Evolutionary conservation across 1,140 invertebrate genomes (phyloP).

Genomic region (Drosophila aff.): DNA sequence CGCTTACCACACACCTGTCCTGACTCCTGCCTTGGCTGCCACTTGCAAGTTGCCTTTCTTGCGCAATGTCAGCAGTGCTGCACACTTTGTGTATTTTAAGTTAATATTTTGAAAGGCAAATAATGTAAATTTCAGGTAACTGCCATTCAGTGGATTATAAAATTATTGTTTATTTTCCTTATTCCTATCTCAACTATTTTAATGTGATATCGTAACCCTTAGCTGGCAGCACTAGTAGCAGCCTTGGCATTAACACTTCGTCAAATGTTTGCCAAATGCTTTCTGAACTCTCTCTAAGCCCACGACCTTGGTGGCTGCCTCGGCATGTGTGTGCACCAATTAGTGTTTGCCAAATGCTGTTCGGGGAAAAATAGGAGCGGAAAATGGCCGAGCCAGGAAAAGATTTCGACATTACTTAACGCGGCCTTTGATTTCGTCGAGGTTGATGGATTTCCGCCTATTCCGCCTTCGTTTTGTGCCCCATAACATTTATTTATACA

Average conservation of each 20-base stretch:
- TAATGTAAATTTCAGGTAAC: neutral
- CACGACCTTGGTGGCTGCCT: conserved; percentile 9
- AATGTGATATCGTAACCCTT: too few species aligned
- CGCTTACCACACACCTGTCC: conserved; percentile 38
- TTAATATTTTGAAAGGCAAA: neutral
- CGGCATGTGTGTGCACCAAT: conserved; percentile 65
- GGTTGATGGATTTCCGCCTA: conserved; percentile 58
- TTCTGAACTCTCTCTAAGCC: conserved; percentile 41
- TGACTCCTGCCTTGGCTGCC: conserved; percentile 20
- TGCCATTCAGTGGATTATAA: neutral
- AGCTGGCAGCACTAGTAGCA: conserved; percentile 28
- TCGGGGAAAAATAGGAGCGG: neutral
- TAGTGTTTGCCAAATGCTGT: conserved; percentile 53
- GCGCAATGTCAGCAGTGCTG: conserved; percentile 19
- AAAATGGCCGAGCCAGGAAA: conserved; percentile 15
- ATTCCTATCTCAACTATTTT: neutral
- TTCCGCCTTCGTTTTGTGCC: conserved; percentile 42
- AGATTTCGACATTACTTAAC: conserved; percentile 71
- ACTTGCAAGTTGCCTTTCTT: conserved; percentile 29
- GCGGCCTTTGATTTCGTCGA: conserved; percentile 64
- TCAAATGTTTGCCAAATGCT: conserved; percentile 69
- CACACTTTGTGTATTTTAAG: neutral
- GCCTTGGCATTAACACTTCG: conserved; percentile 77
- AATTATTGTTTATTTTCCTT: neutral
- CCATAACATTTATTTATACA: conserved; percentile 81